These are phyloP conservation scores for Camptogramma bilineatum DNA, from an alignment of 2,888 invertebrate species.

Conservation along the genomic window DNA sequence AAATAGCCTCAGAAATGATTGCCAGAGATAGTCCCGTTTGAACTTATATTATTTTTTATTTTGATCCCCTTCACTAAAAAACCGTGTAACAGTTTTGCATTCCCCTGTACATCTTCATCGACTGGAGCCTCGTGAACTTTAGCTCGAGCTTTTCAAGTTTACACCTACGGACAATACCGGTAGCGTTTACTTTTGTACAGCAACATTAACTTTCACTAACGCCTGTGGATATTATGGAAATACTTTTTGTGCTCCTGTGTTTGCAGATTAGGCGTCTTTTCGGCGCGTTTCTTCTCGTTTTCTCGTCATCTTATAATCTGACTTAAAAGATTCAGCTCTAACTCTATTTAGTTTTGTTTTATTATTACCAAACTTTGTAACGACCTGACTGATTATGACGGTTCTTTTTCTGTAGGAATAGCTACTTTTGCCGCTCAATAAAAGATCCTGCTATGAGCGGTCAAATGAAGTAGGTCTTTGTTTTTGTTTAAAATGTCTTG, in stretches of 20 bases:
- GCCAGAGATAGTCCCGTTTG: too few species aligned
- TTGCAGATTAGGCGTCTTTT: not conserved
- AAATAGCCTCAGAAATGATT: too few species aligned
- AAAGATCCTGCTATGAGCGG: too few species aligned
- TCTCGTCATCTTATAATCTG: not conserved
- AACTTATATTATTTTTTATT: too few species aligned
- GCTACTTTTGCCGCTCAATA: too few species aligned
- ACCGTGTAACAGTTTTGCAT: not conserved
- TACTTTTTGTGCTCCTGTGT: not conserved
- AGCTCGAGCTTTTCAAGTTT: not conserved
- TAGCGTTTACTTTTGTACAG: conserved; percentile 3
- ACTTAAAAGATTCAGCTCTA: not conserved
- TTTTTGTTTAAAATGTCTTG: too few species aligned
- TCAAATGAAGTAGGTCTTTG: too few species aligned
- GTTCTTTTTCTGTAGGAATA: too few species aligned
- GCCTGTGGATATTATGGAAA: not conserved
- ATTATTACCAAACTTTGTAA: too few species aligned
- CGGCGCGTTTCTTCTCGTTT: not conserved
- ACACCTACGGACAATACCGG: not conserved
- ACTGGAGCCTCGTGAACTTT: conserved; percentile 7
- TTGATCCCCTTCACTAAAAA: too few species aligned
- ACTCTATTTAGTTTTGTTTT: too few species aligned
- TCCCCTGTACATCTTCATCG: conserved; percentile 5
- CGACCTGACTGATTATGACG: too few species aligned
- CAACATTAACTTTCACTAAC: conserved; percentile 7